Base-by-base conservation (phyloP, 2,797 vertebrate genomes). In the Eulemur albifrons region DNA sequence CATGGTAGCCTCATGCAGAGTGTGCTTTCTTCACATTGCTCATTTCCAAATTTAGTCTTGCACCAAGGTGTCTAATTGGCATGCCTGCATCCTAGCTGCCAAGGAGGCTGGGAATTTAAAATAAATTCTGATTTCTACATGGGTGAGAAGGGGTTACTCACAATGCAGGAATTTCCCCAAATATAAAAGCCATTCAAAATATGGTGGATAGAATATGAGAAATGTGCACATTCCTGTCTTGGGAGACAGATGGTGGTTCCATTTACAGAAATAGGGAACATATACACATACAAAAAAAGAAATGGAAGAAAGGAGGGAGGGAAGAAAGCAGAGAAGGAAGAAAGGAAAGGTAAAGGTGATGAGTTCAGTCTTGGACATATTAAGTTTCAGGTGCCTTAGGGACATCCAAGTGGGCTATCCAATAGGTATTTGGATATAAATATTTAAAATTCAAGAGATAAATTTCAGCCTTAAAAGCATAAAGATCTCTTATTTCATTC, bases 131-230 rank as follows among this genome's bases (percentile, higher is more conserved):
- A 72, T 88, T 63, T 81, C 50, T n/a, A 40, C 20, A 13, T 57
- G 35, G 12, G 65, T 59, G 48, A 59, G 7, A 54, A 84, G 82
- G 50, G 43, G 75, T 73, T 90, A 59, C 35, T 87, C 50, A 57
- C 23, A 69, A 75, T 20, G 72, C 81, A 17, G 57, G 40, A 93
- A 93, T 81, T 84, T 90, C 82, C 43, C 75, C 59, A 76, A 94
- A 93, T 38, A 86, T 25, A 93, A 92, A 93, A 77, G 17, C 57
- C 76, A 67, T 48, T 86, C 40, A 38, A n/a, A 94, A 69, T 23
- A 90, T 76, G 54, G 63, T 30, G 48, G 10, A 84, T 69, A n/a
- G 80, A 67, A 43, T 70, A 77, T 25, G 30, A 88, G 65, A 90
- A 85, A 86, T 38, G 13, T 63, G 3, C 3, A 80, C 11, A 35